Base-by-base conservation (phyloP, 2,888 invertebrate species). In the Venusia cambrica region DNA sequence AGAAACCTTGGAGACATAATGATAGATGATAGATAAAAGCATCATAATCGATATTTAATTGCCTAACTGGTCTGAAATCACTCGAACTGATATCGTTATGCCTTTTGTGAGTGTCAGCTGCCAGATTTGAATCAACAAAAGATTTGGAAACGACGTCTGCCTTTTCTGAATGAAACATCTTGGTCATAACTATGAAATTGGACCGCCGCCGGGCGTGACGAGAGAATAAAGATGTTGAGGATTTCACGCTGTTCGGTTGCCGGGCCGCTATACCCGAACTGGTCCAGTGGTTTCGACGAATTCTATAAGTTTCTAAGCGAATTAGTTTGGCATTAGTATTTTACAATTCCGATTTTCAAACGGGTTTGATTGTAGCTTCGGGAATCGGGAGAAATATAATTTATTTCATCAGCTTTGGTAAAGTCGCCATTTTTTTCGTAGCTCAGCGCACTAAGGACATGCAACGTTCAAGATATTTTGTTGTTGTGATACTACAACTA, bases 141-240 rank as follows among this genome's bases (percentile, higher is more conserved):
- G 36, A 54, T 59, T 60, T 46, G 51, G 38, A 51, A 58, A 53
- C 45, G 51, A 51, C 59, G 62, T 54, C 58, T 65, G 63, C 48
- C 50, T 52, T 53, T 52, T 49, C 50, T 41, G 48, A 55, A 57
- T 51, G 50, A 55, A 42, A 12, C 22, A 28, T 38, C 54, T 63
- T 62, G 44, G 42, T 38, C 38, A 42, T 50, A 58, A 65, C 65
- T 65, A 64, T 65, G 70, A 64, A 72, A 68, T 58, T 55, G 59
- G 63, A 51, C 57, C 69, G 64, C 57, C 69, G 64, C 50, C 56
- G 41, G 48, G 57, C 71, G 69, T 74, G 73, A 73, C 73, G 65
- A 59, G 49, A 52, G 50, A 57, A 59, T 50, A 51, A 57, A 62
- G 65, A 64, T 62, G 55, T 51, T 46, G 44, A 42, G 57, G 60